Evolutionary conservation across 2,113 vertebrate species (phyloP).

Genomic region (Naja naja): DNA sequence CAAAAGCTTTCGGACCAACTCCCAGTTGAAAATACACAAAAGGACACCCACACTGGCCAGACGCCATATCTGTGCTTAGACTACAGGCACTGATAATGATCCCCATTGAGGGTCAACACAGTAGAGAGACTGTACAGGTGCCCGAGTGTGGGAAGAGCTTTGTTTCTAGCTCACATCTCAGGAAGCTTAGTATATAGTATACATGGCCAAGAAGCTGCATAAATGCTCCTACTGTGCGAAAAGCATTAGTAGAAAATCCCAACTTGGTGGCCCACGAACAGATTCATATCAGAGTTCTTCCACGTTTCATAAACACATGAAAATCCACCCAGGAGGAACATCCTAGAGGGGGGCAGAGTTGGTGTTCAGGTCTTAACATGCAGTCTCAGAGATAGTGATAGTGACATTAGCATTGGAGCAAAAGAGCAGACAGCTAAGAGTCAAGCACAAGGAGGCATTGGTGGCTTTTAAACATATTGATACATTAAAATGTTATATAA

Average conservation of each 20-base stretch:
- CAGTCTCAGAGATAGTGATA: not conserved
- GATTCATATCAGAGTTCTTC: slow-evolving; percentile 14
- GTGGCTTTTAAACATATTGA: not conserved
- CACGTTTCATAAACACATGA: not conserved
- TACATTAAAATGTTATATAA: not conserved
- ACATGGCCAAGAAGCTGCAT: slow-evolving; percentile 51
- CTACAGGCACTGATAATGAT: not conserved
- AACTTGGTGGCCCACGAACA: slow-evolving; percentile 40
- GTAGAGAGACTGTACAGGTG: not conserved
- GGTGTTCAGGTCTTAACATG: not conserved
- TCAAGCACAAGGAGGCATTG: not conserved
- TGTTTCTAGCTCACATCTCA: not conserved
- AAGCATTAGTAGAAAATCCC: slow-evolving; percentile 43
- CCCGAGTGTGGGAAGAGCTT: not conserved
- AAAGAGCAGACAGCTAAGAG: not conserved
- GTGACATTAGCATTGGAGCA: not conserved
- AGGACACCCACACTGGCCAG: not conserved
- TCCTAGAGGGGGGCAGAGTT: not conserved
- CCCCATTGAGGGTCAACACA: not conserved
- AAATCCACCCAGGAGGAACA: slow-evolving; percentile 4
- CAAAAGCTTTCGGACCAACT: slow-evolving; percentile 50
- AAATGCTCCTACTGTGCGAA: slow-evolving; percentile 46
- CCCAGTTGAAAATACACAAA: slow-evolving; percentile 45
- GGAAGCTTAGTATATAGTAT: not conserved
- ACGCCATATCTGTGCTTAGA: not conserved